Evolutionary conservation across 1,140 invertebrate genomes (phyloP).

Genomic region (Trichonephila clavipes): DNA sequence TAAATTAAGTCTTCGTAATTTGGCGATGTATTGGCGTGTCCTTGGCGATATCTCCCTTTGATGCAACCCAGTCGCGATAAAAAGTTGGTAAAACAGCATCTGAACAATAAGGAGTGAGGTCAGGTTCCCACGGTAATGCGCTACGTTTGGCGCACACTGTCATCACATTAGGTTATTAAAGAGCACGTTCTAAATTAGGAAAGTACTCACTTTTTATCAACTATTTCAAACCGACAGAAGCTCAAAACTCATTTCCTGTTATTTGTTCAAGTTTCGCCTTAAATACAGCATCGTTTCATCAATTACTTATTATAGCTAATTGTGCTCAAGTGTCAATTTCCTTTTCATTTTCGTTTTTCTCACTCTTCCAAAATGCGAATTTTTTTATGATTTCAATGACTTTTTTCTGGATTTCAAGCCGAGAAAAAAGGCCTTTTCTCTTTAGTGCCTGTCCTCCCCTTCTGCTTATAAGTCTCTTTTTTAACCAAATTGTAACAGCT

Average conservation of each 20-base stretch:
- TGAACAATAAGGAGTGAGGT: slow-evolving; percentile 68
- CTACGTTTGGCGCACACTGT: slow-evolving; percentile 72
- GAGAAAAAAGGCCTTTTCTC: background rate
- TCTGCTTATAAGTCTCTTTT: background rate
- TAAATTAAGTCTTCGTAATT: background rate
- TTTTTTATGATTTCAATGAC: background rate
- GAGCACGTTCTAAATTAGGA: slow-evolving; percentile 73
- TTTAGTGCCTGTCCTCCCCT: background rate
- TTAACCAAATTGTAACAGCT: slow-evolving; percentile 41
- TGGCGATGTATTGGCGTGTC: slow-evolving; percentile 12
- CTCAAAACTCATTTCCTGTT: slow-evolving; percentile 74
- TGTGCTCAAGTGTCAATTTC: slow-evolving; percentile 72
- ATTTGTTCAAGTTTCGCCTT: slow-evolving; percentile 74
- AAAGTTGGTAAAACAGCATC: slow-evolving; percentile 75
- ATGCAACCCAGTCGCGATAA: slow-evolving; percentile 67
- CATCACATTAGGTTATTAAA: slow-evolving; percentile 76
- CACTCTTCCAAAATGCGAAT: slow-evolving; percentile 17
- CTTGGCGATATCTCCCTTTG: background rate
- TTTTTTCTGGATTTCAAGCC: background rate
- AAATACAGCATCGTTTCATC: slow-evolving; percentile 71
- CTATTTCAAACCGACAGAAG: slow-evolving; percentile 75
- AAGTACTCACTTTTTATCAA: slow-evolving; percentile 75
- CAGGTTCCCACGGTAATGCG: slow-evolving; percentile 75
- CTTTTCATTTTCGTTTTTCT: slow-evolving; percentile 44
- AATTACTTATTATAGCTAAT: slow-evolving; percentile 73